Conservation (phyloP, 2,888 invertebrate species). For the Apoda limacodes region DNA sequence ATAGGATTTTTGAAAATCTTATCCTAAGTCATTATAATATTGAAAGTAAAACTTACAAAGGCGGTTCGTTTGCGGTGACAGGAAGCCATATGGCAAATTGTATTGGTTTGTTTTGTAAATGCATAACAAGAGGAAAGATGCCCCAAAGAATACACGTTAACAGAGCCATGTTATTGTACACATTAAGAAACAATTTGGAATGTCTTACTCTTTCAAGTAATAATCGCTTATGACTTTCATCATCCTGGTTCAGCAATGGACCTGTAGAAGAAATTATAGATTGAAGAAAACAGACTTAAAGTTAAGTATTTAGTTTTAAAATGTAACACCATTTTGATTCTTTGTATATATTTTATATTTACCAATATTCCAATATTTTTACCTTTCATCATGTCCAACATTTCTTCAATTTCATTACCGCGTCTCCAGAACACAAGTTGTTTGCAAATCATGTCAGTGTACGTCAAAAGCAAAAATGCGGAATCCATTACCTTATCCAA, state of each 20-base stretch:
- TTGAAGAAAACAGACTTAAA: slow-evolving; percentile 3
- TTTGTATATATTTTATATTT: neutral
- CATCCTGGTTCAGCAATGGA: too few relatives aligned
- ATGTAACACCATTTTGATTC: slow-evolving; percentile 16
- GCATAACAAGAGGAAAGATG: slow-evolving; percentile 30
- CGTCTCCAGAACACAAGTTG: slow-evolving; percentile 29
- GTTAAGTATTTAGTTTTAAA: neutral
- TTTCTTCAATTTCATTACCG: slow-evolving; percentile 28
- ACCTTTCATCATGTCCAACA: slow-evolving; percentile 35
- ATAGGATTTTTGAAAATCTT: neutral
- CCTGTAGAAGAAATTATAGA: slow-evolving; percentile 1
- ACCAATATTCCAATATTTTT: slow-evolving; percentile 1
- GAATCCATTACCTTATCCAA: slow-evolving; percentile 35
- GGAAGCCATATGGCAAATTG: slow-evolving; percentile 45
- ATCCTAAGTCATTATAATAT: neutral
- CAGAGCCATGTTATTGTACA: slow-evolving; percentile 28
- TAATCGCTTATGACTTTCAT: slow-evolving; percentile 3
- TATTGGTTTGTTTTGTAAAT: slow-evolving; percentile 28
- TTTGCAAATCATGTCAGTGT: slow-evolving; percentile 37
- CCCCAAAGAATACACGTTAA: slow-evolving; percentile 36
- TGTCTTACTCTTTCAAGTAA: neutral
- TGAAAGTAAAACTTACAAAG: neutral
- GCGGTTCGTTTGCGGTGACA: slow-evolving; percentile 27
- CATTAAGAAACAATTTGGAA: slow-evolving; percentile 17
- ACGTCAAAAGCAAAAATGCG: slow-evolving; percentile 37